Base-by-base conservation (phyloP, 2,113 vertebrate genomes). In the Podarcis muralis region DNA sequence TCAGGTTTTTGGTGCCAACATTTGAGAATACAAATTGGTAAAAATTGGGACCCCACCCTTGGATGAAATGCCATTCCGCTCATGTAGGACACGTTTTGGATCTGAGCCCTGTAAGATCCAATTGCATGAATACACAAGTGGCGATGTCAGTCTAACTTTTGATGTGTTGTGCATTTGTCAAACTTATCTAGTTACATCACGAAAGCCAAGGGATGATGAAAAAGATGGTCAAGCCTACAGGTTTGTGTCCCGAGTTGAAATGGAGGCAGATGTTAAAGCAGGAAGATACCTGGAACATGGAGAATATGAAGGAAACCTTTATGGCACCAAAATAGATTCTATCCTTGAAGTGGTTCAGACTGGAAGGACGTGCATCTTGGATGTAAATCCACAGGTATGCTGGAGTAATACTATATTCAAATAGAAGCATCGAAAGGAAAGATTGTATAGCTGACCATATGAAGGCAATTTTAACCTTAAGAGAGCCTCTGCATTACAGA, bases 241-340 rank as follows among this genome's bases (percentile, higher is more conserved):
- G 93, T 99, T 99, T 90, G 98, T 98, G 88, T 98, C 97, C 5
- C 97, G 98, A 72, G 96, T 95, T 4, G 97, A 98, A 92, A 99
- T 99, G 98, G 99, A 99, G 95, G 96, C 71, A 3, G 99, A 99
- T 95, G 97, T 99, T 93, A 99, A 99, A 95, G 97, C 97, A 89
- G 98, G 99, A 84, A 97, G 98, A 62, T 99, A 99, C 85, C 95
- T 99, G 94, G 99, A 99, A 94, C 98, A 99, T 62, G 99, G 99
- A 13, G 99, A 99, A 87, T 99, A 99, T 40, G 99, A 99, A 91
- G 98, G 98, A 83, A 99, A 99, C 95, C 98, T 99, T 88, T 99
- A 99, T 32, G 99, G 99, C 92, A 99, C 99, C 88, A 99, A 98
- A 95, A 99, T 99, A 1, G 97, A 99, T 95, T 99, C 99, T 13